Evolutionary conservation across 1,140 invertebrate species (phyloP).

Genomic region (Pollicipes pollicipes): DNA sequence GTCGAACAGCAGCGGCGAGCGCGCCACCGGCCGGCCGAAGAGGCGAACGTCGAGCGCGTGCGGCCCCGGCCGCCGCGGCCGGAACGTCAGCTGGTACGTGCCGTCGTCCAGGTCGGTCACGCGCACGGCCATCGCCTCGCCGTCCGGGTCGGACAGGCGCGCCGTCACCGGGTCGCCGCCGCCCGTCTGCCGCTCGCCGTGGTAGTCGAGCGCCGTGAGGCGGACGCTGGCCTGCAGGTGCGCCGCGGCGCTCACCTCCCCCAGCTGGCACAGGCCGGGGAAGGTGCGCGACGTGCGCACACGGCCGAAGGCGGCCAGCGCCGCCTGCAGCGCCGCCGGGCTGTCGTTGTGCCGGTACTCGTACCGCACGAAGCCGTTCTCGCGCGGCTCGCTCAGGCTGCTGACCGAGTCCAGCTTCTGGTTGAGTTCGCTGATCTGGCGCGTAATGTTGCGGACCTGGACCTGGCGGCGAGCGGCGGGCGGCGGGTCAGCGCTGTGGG

Average conservation of each 20-base stretch:
- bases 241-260: conserved; percentile 37
- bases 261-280: conserved; percentile 38
- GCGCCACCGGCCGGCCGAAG: conserved; percentile 66
- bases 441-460: conserved; percentile 75
- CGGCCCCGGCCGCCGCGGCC: conserved; percentile 32
- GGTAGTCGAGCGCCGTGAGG: conserved; percentile 67
- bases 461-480: conserved; percentile 31
- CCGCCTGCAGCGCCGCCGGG: conserved; percentile 27
- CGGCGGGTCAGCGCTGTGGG: too few species aligned
- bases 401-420: conserved; percentile 65
- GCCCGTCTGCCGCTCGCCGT: conserved; percentile 53
- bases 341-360: conserved; percentile 44
- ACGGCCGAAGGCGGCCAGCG: conserved; percentile 21
- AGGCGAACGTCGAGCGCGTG: conserved; percentile 56
- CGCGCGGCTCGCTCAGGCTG: conserved; percentile 62
- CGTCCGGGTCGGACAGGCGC: conserved; percentile 30
- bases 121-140: conserved; percentile 24
- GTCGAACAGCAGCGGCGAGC: conserved; percentile 53
- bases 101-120: conserved; percentile 62
- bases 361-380: conserved; percentile 73
- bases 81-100: conserved; percentile 47
- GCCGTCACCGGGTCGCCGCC: conserved; percentile 68
- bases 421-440: conserved; percentile 67
- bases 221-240: conserved; percentile 48
- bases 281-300: conserved; percentile 72